These are phyloP conservation scores for Lepus oiostolus DNA, from an alignment of 2,797 vertebrate species.

Conservation along the genomic window DNA sequence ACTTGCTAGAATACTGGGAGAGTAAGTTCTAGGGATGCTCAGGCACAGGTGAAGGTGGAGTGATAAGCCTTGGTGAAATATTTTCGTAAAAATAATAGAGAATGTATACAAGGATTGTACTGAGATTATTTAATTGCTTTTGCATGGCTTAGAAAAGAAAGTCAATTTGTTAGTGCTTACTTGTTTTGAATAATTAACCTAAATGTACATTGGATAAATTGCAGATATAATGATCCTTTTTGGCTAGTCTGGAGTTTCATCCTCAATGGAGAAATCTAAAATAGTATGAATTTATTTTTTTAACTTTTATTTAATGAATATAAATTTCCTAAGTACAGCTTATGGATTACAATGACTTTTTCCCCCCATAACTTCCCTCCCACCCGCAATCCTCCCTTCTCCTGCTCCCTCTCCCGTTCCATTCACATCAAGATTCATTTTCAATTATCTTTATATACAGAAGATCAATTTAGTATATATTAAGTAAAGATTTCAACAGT, in stretches of 20 bases:
- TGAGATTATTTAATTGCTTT: background rate
- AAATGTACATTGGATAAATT: background rate
- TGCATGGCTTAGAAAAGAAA: background rate
- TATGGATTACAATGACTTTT: too few relatives aligned
- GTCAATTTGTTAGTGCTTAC: background rate
- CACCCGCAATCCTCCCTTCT: too few relatives aligned
- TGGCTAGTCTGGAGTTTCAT: background rate
- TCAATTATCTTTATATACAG: too few relatives aligned
- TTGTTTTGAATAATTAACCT: constrained; percentile 7
- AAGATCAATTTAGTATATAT: too few relatives aligned
- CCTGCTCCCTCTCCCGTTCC: too few relatives aligned
- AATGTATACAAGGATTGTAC: background rate
- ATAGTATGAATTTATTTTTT: background rate
- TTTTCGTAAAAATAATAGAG: background rate
- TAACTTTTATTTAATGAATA: too few relatives aligned
- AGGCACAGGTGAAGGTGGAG: background rate
- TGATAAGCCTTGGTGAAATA: background rate
- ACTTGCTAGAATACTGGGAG: background rate
- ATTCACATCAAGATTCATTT: too few relatives aligned
- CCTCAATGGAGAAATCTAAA: background rate
- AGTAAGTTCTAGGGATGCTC: background rate
- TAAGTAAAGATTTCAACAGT: too few relatives aligned
- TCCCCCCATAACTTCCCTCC: too few relatives aligned
- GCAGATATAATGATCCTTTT: background rate
- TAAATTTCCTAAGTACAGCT: too few relatives aligned